These are phyloP conservation scores for Urocyon cinereoargenteus DNA, from an alignment of 2,797 vertebrate genomes.

Conservation along the genomic window DNA sequence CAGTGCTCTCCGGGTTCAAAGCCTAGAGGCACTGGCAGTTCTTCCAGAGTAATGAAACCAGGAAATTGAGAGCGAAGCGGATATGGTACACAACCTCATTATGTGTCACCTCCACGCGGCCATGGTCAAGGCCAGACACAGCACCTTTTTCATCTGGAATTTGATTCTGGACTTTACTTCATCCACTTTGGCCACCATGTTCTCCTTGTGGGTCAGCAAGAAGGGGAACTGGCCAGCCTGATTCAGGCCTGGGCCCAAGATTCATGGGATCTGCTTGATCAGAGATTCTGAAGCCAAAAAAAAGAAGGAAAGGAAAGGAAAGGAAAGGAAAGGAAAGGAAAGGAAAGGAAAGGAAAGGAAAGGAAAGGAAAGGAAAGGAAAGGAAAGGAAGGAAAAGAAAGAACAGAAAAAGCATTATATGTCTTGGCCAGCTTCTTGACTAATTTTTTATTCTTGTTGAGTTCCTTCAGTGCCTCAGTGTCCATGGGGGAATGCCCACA, in stretches of 20 bases:
- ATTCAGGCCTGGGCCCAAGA: not conserved
- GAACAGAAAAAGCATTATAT: not conserved
- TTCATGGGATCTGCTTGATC: not conserved
- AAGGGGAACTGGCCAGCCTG: not conserved
- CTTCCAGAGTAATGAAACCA: not conserved
- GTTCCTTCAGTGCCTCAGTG: constrained; percentile 87
- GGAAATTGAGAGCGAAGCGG: not conserved
- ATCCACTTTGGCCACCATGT: not conserved
- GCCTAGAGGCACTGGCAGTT: constrained; percentile 85
- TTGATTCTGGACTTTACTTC: not conserved
- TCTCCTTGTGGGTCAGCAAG: not conserved
- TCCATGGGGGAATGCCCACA: not conserved
- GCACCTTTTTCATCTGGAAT: not conserved
- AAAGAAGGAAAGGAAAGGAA: not conserved
- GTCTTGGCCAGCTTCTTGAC: not conserved
- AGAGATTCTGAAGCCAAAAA: not conserved
- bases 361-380: too few relatives aligned
- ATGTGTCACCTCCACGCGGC: not conserved
- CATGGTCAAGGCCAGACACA: not conserved
- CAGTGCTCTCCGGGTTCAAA: constrained; percentile 96
- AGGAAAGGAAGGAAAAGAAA: not conserved
- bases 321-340: too few relatives aligned
- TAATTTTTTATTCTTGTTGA: not conserved
- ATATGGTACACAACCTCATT: not conserved
- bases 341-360: too few relatives aligned